A percentile compares a stretch with the other conserved stretches of the same genome.
Conservation (phyloP, 2,888 invertebrate species). For the Pelosia muscerda region DNA sequence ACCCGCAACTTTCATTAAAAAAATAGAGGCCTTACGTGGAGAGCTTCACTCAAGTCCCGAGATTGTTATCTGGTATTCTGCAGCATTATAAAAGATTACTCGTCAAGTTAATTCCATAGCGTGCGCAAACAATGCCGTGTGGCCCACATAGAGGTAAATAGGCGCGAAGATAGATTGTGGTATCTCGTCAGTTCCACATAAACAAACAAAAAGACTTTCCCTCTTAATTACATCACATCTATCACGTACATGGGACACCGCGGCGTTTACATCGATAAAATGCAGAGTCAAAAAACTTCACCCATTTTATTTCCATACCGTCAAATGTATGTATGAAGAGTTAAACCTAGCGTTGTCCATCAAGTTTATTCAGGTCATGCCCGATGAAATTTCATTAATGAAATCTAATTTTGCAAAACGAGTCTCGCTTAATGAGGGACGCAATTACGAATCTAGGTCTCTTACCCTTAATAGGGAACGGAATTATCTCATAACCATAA, state of each 20-base stretch:
- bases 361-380: slow-evolving; percentile 59
- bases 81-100: slow-evolving; percentile 55
- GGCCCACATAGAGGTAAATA: slow-evolving; percentile 62
- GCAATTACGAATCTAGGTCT: slow-evolving; percentile 70
- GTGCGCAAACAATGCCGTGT: slow-evolving; percentile 64
- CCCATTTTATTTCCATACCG: slow-evolving; percentile 35
- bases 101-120: slow-evolving; percentile 57
- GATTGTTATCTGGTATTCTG: slow-evolving; percentile 49
- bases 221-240: slow-evolving; percentile 59
- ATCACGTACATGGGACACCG: slow-evolving; percentile 49
- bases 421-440: slow-evolving; percentile 70
- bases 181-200: slow-evolving; percentile 57
- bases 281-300: slow-evolving; percentile 43
- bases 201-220: slow-evolving; percentile 63
- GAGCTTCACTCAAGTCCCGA: slow-evolving; percentile 30
- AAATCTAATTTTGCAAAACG: slow-evolving; percentile 68
- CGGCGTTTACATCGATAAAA: slow-evolving; percentile 41
- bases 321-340: slow-evolving; percentile 34
- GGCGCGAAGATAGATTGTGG: slow-evolving; percentile 55
- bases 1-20: slow-evolving; percentile 11
- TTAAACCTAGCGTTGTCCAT: slow-evolving; percentile 43
- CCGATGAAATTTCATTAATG: slow-evolving; percentile 67
- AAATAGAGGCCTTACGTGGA: slow-evolving; percentile 15
- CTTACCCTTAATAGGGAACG: slow-evolving; percentile 64
- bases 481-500: slow-evolving; percentile 63